phyloP scores from a whole-genome alignment of 2,888 invertebrate species.

The Dryadula phaetusa region DNA sequence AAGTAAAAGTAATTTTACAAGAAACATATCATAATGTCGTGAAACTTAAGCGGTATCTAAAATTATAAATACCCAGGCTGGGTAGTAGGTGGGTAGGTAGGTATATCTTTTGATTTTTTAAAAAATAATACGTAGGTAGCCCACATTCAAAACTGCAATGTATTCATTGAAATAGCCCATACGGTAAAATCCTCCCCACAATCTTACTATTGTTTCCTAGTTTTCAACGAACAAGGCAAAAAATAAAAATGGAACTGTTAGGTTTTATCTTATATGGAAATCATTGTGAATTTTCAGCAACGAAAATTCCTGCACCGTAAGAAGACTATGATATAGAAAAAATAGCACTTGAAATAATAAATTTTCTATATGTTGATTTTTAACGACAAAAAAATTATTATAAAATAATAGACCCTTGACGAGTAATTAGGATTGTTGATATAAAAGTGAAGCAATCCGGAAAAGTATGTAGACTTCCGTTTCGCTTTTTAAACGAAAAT shows the following conservation, averaged over 20 bases:
- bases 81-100: not conserved
- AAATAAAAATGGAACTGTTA: conserved; percentile 25
- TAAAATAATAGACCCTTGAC: not conserved
- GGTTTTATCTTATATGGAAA: conserved; percentile 22
- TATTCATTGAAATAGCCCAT: conserved; percentile 33
- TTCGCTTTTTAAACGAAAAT: not conserved
- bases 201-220: conserved; percentile 31
- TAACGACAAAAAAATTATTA: not conserved
- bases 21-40: too few relatives aligned
- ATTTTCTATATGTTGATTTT: not conserved
- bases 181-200: conserved; percentile 22
- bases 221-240: conserved; percentile 26
- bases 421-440: not conserved
- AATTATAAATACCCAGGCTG: not conserved
- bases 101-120: not conserved
- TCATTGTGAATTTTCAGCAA: conserved; percentile 1
- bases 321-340: not conserved
- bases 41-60: not conserved
- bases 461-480: not conserved
- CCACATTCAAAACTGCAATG: conserved; percentile 8
- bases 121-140: not conserved
- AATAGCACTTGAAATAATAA: not conserved
- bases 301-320: not conserved
- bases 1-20: too few relatives aligned
- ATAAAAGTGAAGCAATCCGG: not conserved